Conservation (phyloP, 1,140 invertebrate genomes). For the Pemphigus obesinymphae region DNA sequence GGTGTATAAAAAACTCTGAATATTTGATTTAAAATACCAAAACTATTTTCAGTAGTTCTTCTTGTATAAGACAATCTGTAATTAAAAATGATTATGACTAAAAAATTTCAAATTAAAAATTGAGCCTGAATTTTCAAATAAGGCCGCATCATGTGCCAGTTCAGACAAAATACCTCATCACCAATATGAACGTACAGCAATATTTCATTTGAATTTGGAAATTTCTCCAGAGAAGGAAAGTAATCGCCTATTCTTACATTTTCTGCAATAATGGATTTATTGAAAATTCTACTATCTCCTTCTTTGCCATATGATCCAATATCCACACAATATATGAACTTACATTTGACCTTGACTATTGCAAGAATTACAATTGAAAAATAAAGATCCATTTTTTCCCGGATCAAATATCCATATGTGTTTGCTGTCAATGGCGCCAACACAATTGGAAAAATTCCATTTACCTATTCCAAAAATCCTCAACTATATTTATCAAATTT, state of each 20-base stretch:
- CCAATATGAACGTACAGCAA: background rate
- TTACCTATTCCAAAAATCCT: constrained; percentile 48
- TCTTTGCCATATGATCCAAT: constrained; percentile 52
- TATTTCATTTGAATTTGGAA: background rate
- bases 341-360: constrained; percentile 53
- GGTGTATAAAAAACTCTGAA: background rate
- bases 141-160: background rate
- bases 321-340: constrained; percentile 52
- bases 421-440: too few relatives aligned
- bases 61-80: background rate
- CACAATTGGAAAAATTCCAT: constrained; percentile 48
- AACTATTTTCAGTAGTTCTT: too few relatives aligned
- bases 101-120: background rate
- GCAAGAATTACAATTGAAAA: constrained; percentile 55
- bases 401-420: too few relatives aligned
- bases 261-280: background rate
- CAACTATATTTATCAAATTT: constrained; percentile 47
- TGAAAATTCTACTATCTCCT: constrained; percentile 47
- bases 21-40: background rate
- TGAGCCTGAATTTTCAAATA: background rate
- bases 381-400: constrained; percentile 50
- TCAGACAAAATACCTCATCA: background rate
- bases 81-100: constrained; percentile 44
- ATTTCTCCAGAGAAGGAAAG: background rate
- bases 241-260: background rate